Base-by-base conservation (phyloP, 2,113 vertebrate species). In the Podocnemis expansa region DNA sequence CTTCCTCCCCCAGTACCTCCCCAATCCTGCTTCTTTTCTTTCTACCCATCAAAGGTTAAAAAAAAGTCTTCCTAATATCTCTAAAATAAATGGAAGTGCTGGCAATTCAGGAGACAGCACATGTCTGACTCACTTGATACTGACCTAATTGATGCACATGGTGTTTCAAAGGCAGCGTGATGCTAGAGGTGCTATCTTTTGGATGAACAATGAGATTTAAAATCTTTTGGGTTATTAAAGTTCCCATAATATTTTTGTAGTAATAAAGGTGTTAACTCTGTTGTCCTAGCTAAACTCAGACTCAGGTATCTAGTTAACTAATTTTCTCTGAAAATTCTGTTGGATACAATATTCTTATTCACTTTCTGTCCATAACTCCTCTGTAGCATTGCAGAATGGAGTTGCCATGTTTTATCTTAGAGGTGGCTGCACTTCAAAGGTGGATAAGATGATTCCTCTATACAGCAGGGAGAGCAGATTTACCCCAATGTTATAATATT, bases 381-480 rank as follows among this genome's bases (percentile, higher is more conserved):
- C 16, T 8, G 1, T 27, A 45, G 14, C 38, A 6, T 19, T 67
- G 49, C 38, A 14, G 29, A n/a, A 3, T 2, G 0, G 3, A 6
- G 6, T 51, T 79, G 2, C 55, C 34, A 1, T 0, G 3, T 49
- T 17, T 43, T n/a, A 1, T 3, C 29, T 0, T 0, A 0, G 38
- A 0, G 1, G 29, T 24, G 54, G 52, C 54, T 70, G n/a, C 51
- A 70, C 47, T 29, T 45, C 54, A 51, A 31, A n/a, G 11, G 47
- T 34, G 54, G 25, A 70, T 76, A 9, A 78, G 63, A 31, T 63
- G 14, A 76, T 76, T 55, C 38, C n/a, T 52, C 21, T 70, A 19
- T 70, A 70, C 38, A 38, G 17, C 38, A 70, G 31, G 19, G n/a
- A 70, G n/a, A 19, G 63, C n/a, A 17, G 3, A 52, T 52, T 47